Percentiles rank a stretch among this genome's conserved stretches.
Evolutionary conservation across 2,113 vertebrate genomes (phyloP).

Genomic region (Serinus canaria): DNA sequence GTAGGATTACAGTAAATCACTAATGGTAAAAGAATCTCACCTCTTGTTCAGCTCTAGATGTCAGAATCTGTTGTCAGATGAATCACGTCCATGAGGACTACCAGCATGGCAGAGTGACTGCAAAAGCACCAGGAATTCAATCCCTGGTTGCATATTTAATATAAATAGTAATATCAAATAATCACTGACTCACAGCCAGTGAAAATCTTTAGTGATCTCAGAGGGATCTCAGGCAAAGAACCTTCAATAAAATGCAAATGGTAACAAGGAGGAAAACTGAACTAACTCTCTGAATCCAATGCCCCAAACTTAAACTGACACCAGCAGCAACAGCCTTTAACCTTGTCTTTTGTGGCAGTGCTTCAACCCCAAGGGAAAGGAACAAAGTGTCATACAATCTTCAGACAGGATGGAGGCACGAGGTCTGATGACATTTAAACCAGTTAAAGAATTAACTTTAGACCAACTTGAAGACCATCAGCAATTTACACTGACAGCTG

Average conservation of each 20-base stretch:
- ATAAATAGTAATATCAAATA: neutral
- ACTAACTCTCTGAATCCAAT: neutral
- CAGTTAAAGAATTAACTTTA: neutral
- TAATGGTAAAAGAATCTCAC: neutral
- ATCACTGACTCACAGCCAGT: neutral
- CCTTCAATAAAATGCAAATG: neutral
- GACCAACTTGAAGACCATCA: neutral
- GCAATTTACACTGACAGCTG: neutral
- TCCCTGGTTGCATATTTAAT: neutral
- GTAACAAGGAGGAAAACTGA: neutral
- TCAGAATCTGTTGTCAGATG: neutral
- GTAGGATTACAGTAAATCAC: neutral
- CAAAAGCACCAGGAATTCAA: neutral
- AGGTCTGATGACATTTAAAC: neutral
- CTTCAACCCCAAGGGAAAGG: neutral
- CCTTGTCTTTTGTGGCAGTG: neutral
- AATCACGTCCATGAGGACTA: neutral
- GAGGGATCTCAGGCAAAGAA: neutral
- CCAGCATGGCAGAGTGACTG: neutral
- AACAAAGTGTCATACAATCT: neutral
- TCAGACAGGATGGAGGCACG: neutral
- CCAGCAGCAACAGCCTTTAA: neutral
- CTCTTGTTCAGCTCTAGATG: neutral
- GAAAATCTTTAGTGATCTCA: neutral
- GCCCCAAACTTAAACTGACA: neutral